Conservation (phyloP, 2,888 invertebrate species). For the Hymenopus coronatus region DNA sequence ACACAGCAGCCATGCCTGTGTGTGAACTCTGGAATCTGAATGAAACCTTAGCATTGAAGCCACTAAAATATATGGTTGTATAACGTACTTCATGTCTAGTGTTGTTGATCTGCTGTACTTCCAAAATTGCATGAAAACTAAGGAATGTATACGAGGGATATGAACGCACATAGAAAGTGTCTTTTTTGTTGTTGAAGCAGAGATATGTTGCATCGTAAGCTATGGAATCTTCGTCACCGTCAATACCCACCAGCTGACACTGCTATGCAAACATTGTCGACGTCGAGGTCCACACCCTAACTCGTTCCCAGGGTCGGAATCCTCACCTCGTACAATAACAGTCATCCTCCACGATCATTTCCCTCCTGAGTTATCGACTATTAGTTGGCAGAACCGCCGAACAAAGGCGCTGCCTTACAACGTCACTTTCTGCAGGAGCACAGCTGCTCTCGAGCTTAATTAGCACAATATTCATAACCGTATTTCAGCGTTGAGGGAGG, state of each 20-base stretch:
- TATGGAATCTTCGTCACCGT: background rate
- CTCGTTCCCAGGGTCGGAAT: background rate
- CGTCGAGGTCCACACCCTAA: background rate
- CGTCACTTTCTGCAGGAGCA: background rate
- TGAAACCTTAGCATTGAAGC: too few species aligned
- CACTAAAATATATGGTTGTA: too few species aligned
- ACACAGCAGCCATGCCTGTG: too few species aligned
- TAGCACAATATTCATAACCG: constrained; percentile 18
- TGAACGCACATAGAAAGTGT: too few species aligned
- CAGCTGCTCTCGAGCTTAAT: background rate
- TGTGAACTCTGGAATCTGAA: too few species aligned
- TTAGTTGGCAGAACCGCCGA: background rate
- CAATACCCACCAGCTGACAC: background rate
- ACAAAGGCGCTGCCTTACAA: background rate
- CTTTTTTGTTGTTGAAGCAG: too few species aligned
- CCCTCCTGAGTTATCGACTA: background rate
- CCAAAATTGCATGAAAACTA: too few species aligned
- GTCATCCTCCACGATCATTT: background rate
- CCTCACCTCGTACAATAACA: background rate
- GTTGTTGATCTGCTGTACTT: too few species aligned
- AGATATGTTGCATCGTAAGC: background rate
- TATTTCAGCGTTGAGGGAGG: background rate
- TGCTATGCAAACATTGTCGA: background rate
- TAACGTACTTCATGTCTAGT: too few species aligned
- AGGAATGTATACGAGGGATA: too few species aligned